Conservation (phyloP, 2,888 invertebrate species). For the Cheilosia grossa region DNA sequence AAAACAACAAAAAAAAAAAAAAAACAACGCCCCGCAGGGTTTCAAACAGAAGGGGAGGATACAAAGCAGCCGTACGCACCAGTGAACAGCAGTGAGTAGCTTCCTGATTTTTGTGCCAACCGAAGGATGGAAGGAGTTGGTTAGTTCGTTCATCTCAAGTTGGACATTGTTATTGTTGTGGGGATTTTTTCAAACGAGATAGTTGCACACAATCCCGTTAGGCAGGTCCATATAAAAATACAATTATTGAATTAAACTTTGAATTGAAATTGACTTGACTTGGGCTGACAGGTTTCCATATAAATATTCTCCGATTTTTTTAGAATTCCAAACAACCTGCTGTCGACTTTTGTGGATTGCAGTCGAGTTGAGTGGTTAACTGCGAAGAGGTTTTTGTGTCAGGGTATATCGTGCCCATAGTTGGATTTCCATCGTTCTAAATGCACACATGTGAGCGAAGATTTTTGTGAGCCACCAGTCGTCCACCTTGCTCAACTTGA, state of each 20-base stretch:
- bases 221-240: slow-evolving; percentile 11
- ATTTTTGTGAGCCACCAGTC: too few species aligned
- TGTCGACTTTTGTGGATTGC: slow-evolving; percentile 23
- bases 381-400: slow-evolving; percentile 15
- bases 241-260: slow-evolving; percentile 21
- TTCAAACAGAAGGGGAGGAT: slow-evolving; percentile 7
- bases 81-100: slow-evolving; percentile 44
- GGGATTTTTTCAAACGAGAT: slow-evolving; percentile 16
- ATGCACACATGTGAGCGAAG: background rate
- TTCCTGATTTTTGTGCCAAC: slow-evolving; percentile 45
- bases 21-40: slow-evolving; percentile 4
- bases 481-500: too few species aligned
- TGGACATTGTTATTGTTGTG: slow-evolving; percentile 41
- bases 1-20: slow-evolving; percentile 8
- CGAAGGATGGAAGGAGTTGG: slow-evolving; percentile 3
- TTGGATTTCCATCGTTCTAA: background rate
- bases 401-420: slow-evolving; percentile 4
- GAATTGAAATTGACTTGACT: slow-evolving; percentile 22
- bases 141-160: slow-evolving; percentile 26
- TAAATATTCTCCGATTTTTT: background rate
- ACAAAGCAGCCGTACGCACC: slow-evolving; percentile 41
- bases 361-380: slow-evolving; percentile 9
- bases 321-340: slow-evolving; percentile 32
- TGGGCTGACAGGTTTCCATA: slow-evolving; percentile 38
- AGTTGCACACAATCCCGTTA: slow-evolving; percentile 1